Base-by-base conservation (phyloP, 1,140 invertebrate species). In the Homarus americanus region DNA sequence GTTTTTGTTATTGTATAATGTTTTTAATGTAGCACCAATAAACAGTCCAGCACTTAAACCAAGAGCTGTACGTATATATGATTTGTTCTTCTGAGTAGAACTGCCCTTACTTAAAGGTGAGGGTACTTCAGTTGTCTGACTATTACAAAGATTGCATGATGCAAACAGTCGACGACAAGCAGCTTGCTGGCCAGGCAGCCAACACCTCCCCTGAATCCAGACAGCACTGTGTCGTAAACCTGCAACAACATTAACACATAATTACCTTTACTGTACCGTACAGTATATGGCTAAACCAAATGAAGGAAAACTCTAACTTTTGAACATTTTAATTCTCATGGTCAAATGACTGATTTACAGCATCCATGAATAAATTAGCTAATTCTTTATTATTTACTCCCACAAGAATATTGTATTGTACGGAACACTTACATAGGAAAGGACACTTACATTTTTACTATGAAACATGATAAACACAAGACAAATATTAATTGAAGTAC, bases 11-110 rank as follows among this genome's bases (percentile, higher is more conserved):
- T 90, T 44, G 78, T 90, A 90, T 12, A 75, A 20, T 32, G 80
- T 53, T 40, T 90, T 90, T 24, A 76, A 17, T 41, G 82, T 83
- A 20, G 72, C 87, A 32, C 87, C 80, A 28, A 90, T 36, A 28
- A 84, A 24, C 17, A 90, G 10, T 32, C 87, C 87, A 44, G 41
- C 87, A 34, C 87, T 80, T 17, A 90, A 63, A 75, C 87, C 87
- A 15, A 83, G n/a, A 83, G 82, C 82, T 38, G 63, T 82, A n/a
- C 53, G 49, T 24, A 75, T 38, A 53, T 63, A 83, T 2, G 87
- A 78, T n/a, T 20, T 28, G 4, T 17, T 78, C 9, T 34, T 28
- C 28, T 79, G 49, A 15, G 75, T 10, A 36, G 66, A 7, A 44
- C 72, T 17, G 38, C 4, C 15, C 0, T 66, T 20, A 24, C 12